These are phyloP conservation scores for Aythya baeri DNA, from an alignment of 2,113 vertebrate species.

Conservation along the genomic window DNA sequence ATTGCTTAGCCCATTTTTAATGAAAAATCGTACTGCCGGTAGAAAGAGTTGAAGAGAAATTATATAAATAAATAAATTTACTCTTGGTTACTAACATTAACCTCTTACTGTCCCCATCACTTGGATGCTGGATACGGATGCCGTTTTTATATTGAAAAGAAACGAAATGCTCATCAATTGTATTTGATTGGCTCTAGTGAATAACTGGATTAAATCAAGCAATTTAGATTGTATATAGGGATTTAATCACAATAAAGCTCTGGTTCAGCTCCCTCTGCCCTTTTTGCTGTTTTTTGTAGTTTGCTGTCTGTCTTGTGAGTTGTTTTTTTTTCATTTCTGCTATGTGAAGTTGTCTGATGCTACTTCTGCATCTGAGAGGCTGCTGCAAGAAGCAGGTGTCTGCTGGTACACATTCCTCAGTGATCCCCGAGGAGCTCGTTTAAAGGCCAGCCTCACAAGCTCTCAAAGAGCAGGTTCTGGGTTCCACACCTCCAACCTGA, in stretches of 20 bases:
- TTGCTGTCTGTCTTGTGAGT: not conserved
- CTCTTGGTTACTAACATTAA: not conserved
- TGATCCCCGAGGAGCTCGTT: not conserved
- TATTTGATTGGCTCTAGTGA: not conserved
- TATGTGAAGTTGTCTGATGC: not conserved
- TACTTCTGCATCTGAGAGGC: not conserved
- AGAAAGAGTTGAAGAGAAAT: not conserved
- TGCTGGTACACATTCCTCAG: not conserved
- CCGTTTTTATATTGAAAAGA: not conserved
- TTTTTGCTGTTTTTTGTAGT: not conserved
- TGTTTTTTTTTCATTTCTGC: not conserved
- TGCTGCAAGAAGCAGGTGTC: not conserved
- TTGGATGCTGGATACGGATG: not conserved
- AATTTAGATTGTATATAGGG: not conserved
- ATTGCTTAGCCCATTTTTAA: not conserved
- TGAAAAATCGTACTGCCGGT: not conserved
- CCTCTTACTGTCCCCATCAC: not conserved
- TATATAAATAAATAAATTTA: not conserved
- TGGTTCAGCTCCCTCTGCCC: not conserved
- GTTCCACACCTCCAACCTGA: accelerated
- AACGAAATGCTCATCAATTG: not conserved
- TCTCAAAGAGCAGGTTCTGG: not conserved
- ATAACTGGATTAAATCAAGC: not conserved
- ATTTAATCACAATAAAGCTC: not conserved
- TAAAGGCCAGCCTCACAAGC: not conserved